These are phyloP conservation scores for Meiosimyza decipiens DNA, from an alignment of 2,888 invertebrate genomes.

Conservation along the genomic window DNA sequence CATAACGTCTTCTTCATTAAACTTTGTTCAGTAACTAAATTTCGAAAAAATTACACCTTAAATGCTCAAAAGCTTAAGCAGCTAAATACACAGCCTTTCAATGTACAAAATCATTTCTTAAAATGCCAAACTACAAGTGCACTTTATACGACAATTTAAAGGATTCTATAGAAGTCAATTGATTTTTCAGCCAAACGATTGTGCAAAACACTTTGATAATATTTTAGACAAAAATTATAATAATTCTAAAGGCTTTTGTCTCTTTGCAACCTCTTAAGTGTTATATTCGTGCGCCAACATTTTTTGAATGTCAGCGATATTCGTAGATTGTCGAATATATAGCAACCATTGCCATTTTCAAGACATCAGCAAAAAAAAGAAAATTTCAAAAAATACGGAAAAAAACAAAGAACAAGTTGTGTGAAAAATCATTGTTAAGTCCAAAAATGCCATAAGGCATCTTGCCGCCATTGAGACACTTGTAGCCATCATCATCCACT, in stretches of 20 bases:
- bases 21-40: too few species aligned
- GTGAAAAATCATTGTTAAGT: conserved; percentile 27
- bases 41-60: too few species aligned
- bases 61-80: too few species aligned
- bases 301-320: conserved; percentile 48
- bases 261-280: background rate
- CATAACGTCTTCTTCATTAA: too few species aligned
- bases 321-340: conserved; percentile 52
- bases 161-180: conserved; percentile 26
- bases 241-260: background rate
- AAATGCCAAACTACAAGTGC: background rate
- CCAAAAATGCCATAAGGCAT: background rate
- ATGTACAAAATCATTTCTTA: too few species aligned
- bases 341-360: conserved; percentile 18
- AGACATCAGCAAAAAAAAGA: conserved; percentile 18
- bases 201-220: conserved; percentile 14
- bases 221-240: conserved; percentile 20
- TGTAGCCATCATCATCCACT: conserved; percentile 24
- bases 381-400: background rate
- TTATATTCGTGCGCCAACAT: conserved; percentile 25
- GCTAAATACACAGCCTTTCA: too few species aligned
- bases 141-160: background rate
- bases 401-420: conserved; percentile 17
- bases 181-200: conserved; percentile 29
- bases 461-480: conserved; percentile 32